These are phyloP conservation scores for Cardiocondyla obscurior DNA, from an alignment of 1,140 invertebrate species.

Conservation along the genomic window DNA sequence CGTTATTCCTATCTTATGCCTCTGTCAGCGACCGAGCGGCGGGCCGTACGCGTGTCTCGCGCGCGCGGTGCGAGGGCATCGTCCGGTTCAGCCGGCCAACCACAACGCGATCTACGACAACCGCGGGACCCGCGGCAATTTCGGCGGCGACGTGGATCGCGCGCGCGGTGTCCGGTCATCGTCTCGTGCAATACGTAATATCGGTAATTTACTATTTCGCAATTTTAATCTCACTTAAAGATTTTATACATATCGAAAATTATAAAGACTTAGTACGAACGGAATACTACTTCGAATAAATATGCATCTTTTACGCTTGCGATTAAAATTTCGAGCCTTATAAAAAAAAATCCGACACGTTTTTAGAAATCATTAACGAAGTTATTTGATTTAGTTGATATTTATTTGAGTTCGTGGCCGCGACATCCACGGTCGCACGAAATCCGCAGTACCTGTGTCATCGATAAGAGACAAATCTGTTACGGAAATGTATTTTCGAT, in stretches of 20 bases:
- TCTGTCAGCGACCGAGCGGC: too few relatives aligned
- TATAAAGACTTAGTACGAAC: background rate
- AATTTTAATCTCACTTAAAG: background rate
- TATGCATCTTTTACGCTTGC: background rate
- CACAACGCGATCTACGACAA: too few relatives aligned
- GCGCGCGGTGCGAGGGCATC: too few relatives aligned
- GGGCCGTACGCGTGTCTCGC: too few relatives aligned
- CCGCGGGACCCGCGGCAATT: too few relatives aligned
- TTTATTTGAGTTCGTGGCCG: background rate
- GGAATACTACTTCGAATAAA: background rate
- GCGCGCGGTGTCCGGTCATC: too few relatives aligned
- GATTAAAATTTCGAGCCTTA: too few relatives aligned
- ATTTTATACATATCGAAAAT: background rate
- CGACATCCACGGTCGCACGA: background rate
- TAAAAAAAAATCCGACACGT: too few relatives aligned
- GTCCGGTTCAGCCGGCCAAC: too few relatives aligned
- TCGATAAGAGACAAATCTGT: constrained; percentile 11
- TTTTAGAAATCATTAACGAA: too few relatives aligned
- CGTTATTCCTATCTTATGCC: too few relatives aligned
- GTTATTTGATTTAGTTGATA: background rate
- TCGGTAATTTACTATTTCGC: background rate
- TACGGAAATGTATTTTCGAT: constrained; percentile 39
- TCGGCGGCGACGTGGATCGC: too few relatives aligned
- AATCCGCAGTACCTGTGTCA: background rate
- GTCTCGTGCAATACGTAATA: background rate